Base-by-base conservation (phyloP, 1,140 invertebrate genomes). In the Phortica variegata region DNA sequence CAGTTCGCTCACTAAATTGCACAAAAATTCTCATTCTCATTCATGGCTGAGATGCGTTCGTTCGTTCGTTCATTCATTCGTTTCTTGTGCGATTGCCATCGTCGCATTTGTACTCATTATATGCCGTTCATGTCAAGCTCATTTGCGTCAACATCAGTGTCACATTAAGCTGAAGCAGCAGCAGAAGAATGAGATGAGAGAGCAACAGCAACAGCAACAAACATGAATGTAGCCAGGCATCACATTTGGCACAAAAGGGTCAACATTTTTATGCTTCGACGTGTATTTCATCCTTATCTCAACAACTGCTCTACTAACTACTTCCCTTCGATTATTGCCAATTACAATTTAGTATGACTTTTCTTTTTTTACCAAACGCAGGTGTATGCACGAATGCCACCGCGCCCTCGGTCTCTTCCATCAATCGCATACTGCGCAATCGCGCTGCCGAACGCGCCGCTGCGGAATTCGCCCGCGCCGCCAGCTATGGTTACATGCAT, bases 401-500 rank as follows among this genome's bases (percentile, higher is more conserved):
- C 49, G 92, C 83, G 33, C 93, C 93, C 0, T 94, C 91, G 31
- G 93, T 95, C 0, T 92, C 89, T 58, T 94, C 91, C 53, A 96
- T 96, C 65, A 95, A 95, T 76, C 81, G 93, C 54, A 96, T 95
- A 56, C 77, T 96, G 36, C 77, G 91, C 43, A 96, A 96, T 72
- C 80, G 93, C 12, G 93, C 93, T 0, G 92, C 93, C 0, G 93
- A 96, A 73, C 77, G 93, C n/a, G 93, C 93, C 0, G 91, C 92
- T 0, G 92, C 92, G 0, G 93, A 96, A 77, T 95, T 95, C 65
- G 91, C 92, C 0, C 77, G 93, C 2, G 92, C 91, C 0, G 91
- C 91, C 1, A 91, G 91, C 13, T 94, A 94, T 73, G 90, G 91
- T 0, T 93, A 93, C 2, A 83, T 85, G 23, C 85, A 86, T 5